These are phyloP conservation scores for Cebidichthys violaceus DNA, from an alignment of 2,113 vertebrate genomes.

Conservation along the genomic window DNA sequence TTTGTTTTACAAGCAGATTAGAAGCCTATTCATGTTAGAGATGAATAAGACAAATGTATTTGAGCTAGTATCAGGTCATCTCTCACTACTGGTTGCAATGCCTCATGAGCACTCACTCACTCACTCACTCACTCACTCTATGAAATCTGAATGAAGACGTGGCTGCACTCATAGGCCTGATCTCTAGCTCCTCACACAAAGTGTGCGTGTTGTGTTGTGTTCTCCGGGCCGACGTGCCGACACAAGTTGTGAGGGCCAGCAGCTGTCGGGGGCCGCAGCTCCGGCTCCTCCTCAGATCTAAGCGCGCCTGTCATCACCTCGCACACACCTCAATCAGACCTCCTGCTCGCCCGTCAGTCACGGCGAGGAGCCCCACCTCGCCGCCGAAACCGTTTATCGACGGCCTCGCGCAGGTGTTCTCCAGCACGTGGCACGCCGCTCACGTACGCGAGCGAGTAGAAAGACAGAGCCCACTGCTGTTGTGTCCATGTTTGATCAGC, in stretches of 20 bases:
- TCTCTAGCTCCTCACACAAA: conserved; percentile 42
- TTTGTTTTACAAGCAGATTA: background rate
- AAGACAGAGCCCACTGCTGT: conserved; percentile 2
- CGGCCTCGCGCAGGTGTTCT: conserved; percentile 74
- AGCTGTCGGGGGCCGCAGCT: conserved; percentile 72
- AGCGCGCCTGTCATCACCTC: conserved; percentile 77
- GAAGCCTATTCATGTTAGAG: background rate
- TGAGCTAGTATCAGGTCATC: background rate
- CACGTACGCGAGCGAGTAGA: conserved; percentile 33
- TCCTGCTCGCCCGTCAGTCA: conserved; percentile 78
- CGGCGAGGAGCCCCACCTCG: conserved; percentile 57
- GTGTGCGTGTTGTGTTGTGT: conserved; percentile 47
- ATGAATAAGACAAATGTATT: background rate
- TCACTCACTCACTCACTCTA: no score
- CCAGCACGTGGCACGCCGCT: conserved; percentile 48
- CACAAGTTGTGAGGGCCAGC: conserved; percentile 75
- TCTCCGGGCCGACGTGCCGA: conserved; percentile 65
- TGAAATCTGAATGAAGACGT: conserved; percentile 4
- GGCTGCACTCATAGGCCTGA: conserved; percentile 8
- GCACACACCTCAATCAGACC: conserved; percentile 83
- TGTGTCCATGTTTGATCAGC: conserved; percentile 52
- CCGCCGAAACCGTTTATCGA: conserved; percentile 60
- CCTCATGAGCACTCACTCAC: background rate
- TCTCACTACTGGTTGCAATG: background rate
- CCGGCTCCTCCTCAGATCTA: conserved; percentile 76